Conservation (phyloP, 1,140 invertebrate species). For the Drosophila setifemur region DNA sequence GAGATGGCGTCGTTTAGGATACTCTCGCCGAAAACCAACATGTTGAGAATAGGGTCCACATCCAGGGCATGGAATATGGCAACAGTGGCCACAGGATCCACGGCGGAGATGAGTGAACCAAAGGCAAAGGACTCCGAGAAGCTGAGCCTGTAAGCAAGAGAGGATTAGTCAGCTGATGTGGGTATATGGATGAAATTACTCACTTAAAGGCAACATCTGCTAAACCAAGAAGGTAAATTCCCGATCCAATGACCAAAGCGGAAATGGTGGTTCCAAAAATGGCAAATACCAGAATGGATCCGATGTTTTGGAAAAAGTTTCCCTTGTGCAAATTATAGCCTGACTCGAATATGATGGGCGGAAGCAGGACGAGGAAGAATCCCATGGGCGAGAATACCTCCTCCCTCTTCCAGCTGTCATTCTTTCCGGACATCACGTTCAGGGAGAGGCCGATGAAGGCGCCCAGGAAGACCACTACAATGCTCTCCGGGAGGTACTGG, state of each 20-base stretch:
- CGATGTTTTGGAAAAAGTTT: slow-evolving; percentile 99
- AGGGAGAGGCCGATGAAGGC: slow-evolving; percentile 95
- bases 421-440: slow-evolving; percentile 94
- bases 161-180: background rate
- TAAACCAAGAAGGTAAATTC: slow-evolving; percentile 96
- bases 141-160: slow-evolving; percentile 50
- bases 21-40: slow-evolving; percentile 99
- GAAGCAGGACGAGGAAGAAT: slow-evolving; percentile 98
- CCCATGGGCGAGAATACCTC: slow-evolving; percentile 98
- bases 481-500: slow-evolving; percentile 97
- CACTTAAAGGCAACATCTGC: slow-evolving; percentile 92
- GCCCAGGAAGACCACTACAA: slow-evolving; percentile 98
- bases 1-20: slow-evolving; percentile 99
- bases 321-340: slow-evolving; percentile 99
- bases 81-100: slow-evolving; percentile 98
- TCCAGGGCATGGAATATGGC: slow-evolving; percentile 98
- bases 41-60: slow-evolving; percentile 97
- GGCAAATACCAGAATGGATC: slow-evolving; percentile 96
- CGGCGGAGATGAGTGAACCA: slow-evolving; percentile 97
- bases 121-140: slow-evolving; percentile 99
- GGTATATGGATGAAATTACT: background rate
- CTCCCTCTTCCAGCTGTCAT: slow-evolving; percentile 97
- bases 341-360: slow-evolving; percentile 99
- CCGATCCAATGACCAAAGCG: slow-evolving; percentile 94
- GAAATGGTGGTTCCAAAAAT: slow-evolving; percentile 98